phyloP scores from a whole-genome alignment of 2,113 vertebrate genomes.

The Mustela lutreola region DNA sequence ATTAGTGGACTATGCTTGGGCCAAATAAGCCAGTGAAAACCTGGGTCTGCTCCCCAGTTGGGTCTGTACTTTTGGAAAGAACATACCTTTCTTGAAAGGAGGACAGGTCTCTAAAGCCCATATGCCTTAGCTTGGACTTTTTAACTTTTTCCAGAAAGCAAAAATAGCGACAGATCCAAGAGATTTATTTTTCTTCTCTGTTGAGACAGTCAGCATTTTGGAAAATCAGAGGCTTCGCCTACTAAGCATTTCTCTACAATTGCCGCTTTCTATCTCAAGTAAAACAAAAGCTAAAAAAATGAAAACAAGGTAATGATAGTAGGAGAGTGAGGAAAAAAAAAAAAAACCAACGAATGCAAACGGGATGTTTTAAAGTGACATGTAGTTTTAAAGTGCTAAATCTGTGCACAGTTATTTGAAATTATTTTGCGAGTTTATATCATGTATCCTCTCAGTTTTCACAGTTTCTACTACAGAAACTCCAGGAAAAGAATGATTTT shows the following conservation, averaged over 20 bases:
- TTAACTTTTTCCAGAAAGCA: background rate
- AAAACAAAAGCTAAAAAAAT: slow-evolving; percentile 31
- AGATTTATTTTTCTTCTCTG: slow-evolving; percentile 45
- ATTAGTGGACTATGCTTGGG: background rate
- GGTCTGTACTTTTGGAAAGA: slow-evolving; percentile 23
- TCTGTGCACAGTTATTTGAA: background rate
- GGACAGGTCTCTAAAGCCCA: background rate
- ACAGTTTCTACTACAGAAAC: slow-evolving; percentile 47
- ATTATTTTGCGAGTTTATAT: background rate
- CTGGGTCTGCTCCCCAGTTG: background rate
- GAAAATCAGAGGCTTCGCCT: slow-evolving; percentile 23
- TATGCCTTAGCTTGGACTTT: background rate
- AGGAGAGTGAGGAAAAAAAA: background rate
- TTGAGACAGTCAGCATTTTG: slow-evolving; percentile 37
- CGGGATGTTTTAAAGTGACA: background rate
- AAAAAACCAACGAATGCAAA: background rate
- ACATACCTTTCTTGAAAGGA: background rate
- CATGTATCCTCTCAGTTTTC: background rate
- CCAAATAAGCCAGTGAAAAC: slow-evolving; percentile 53
- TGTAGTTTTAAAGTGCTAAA: background rate
- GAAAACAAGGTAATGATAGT: background rate
- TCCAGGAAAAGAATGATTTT: slow-evolving; percentile 20
- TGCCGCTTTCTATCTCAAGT: slow-evolving; percentile 39
- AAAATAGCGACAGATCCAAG: slow-evolving; percentile 41
- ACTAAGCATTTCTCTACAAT: background rate